These are phyloP conservation scores for Sinonovacula constricta DNA, from an alignment of 1,140 invertebrate species.

Conservation along the genomic window DNA sequence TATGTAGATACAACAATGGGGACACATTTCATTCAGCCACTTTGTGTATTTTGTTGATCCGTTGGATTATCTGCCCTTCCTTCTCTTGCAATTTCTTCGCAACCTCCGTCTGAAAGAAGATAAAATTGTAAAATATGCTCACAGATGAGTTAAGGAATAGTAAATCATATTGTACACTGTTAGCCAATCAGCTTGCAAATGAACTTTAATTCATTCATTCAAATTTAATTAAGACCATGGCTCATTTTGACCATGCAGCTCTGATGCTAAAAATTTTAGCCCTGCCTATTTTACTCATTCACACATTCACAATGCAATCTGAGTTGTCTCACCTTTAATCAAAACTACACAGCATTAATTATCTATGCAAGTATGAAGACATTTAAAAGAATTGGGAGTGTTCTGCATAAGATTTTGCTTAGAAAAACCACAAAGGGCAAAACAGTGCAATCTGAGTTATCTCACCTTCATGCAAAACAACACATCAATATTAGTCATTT, in stretches of 20 bases:
- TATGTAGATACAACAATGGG: neutral
- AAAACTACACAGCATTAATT: too few relatives aligned
- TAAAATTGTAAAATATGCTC: slow-evolving; percentile 10
- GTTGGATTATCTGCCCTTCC: slow-evolving; percentile 69
- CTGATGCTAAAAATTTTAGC: slow-evolving; percentile 9
- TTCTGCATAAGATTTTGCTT: too few relatives aligned
- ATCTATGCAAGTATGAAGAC: too few relatives aligned
- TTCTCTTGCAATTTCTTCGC: slow-evolving; percentile 71
- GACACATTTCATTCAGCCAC: slow-evolving; percentile 56
- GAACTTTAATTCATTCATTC: neutral
- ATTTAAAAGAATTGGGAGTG: too few relatives aligned
- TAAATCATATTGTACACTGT: neutral
- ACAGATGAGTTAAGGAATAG: too few relatives aligned
- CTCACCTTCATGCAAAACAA: too few relatives aligned
- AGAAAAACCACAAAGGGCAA: too few relatives aligned
- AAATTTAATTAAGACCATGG: neutral
- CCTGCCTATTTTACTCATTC: too few relatives aligned
- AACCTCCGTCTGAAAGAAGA: slow-evolving; percentile 69
- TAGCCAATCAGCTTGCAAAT: neutral
- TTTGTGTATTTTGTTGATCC: slow-evolving; percentile 76
- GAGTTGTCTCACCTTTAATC: too few relatives aligned
- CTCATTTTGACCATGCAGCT: neutral
- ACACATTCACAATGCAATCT: too few relatives aligned
- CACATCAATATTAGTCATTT: too few relatives aligned
- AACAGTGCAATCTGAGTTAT: too few relatives aligned